Conservation (phyloP, 2,888 invertebrate species). For the Amphipyra tragopoginis region DNA sequence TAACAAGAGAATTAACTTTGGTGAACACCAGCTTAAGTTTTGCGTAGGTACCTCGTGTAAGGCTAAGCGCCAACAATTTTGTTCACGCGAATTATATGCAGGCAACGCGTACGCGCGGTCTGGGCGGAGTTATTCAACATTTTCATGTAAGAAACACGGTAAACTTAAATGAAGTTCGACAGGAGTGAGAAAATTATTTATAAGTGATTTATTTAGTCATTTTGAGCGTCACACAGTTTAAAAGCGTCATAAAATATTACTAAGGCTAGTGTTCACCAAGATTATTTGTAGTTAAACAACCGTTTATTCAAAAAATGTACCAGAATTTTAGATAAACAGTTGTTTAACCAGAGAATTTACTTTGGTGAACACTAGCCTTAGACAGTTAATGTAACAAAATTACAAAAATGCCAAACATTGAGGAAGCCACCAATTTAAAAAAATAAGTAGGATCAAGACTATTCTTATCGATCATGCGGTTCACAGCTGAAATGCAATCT, state of each 20-base stretch:
- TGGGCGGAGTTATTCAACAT: conserved; percentile 30
- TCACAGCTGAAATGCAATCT: conserved; percentile 14
- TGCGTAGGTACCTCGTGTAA: too few relatives aligned
- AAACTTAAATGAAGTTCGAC: conserved; percentile 51
- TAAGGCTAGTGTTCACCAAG: too few relatives aligned
- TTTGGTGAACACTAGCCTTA: too few relatives aligned
- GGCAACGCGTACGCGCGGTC: conserved; percentile 23
- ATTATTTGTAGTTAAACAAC: too few relatives aligned
- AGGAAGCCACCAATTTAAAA: conserved; percentile 16
- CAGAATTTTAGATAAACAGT: too few relatives aligned
- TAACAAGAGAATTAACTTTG: too few relatives aligned
- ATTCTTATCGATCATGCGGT: conserved; percentile 5
- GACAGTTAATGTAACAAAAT: conserved; percentile 27
- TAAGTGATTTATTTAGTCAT: too few relatives aligned
- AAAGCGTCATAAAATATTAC: conserved; percentile 49
- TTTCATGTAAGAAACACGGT: conserved; percentile 49
- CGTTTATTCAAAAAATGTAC: too few relatives aligned
- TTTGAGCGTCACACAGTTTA: conserved; percentile 19
- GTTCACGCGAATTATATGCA: conserved; percentile 20
- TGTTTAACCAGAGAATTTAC: too few relatives aligned
- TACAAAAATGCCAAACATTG: conserved; percentile 36
- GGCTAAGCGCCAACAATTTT: conserved; percentile 17
- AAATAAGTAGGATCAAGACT: conserved; percentile 14
- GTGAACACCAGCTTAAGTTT: too few relatives aligned
- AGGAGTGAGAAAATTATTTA: conserved; percentile 31